Base-by-base conservation (phyloP, 1,140 invertebrate species). In the Bombus fervidus region DNA sequence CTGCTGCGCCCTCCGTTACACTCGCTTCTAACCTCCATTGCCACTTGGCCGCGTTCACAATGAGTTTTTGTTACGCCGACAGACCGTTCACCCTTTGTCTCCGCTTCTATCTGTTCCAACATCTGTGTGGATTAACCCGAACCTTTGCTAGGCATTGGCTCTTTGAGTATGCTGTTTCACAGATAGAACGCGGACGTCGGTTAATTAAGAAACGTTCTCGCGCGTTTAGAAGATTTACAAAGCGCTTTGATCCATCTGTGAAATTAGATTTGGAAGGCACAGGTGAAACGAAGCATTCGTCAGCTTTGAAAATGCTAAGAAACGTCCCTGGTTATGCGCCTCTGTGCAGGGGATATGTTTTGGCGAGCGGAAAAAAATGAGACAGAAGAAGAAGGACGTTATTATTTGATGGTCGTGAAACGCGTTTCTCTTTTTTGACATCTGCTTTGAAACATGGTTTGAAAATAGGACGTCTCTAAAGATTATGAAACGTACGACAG, bases 41-140 rank as follows among this genome's bases (percentile, higher is more conserved):
- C n/a, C 66, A 31, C 62, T 39, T 28, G 81, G 15, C 1, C 41
- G 43, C 37, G 82, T 59, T 62, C 39, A 59, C 82, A 78, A 78
- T 59, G 47, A 41, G 43, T 69, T 84, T 69, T 84, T 79, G 13
- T 78, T 6, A 39, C 18, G 9, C 8, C 22, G 25, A 8, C 10
- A 18, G 5, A 34, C 22, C n/a, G 9, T 8, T 74, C 22, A 15
- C 22, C 22, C 10, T 75, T 53, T 53, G 43, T 53, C 22, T 12
- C 28, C 2, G 0, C 10, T 25, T 62, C 12, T 62, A 41, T 25
- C 28, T 25, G 18, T 34, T 18, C 1, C 72, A 2, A 47, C 41
- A n/a, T 12, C n/a, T 18, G 6, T 5, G 10, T 1, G 15, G 22
- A 53, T 53, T 28, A 39, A 71, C 12, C 4, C 0, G 8, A 66